Conservation (phyloP, 2,113 vertebrate species). For the Phyllostomus hastatus region DNA sequence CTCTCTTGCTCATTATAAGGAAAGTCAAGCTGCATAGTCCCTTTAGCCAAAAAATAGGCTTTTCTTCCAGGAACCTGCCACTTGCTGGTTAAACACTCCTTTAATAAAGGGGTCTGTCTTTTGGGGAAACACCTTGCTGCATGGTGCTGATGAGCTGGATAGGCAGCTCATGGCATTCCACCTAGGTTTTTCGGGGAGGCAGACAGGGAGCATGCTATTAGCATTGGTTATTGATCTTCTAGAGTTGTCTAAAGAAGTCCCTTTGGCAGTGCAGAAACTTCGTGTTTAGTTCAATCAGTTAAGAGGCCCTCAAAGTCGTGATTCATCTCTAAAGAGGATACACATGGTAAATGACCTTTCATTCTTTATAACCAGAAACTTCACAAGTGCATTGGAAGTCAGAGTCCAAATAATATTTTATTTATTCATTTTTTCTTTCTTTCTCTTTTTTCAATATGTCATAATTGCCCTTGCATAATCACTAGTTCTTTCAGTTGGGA, state of each 20-base stretch:
- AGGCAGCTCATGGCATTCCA: background rate
- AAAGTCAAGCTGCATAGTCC: constrained; percentile 68
- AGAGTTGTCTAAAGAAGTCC: constrained; percentile 23
- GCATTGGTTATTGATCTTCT: constrained; percentile 26
- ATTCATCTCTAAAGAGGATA: constrained; percentile 30
- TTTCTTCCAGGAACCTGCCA: constrained; percentile 43
- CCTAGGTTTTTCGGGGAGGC: background rate
- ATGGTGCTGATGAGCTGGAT: background rate
- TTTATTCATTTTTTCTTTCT: background rate
- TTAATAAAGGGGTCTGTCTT: constrained; percentile 32
- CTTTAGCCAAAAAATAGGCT: constrained; percentile 56
- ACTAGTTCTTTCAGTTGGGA: background rate
- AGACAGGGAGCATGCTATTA: background rate
- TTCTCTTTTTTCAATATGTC: background rate
- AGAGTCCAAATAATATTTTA: background rate
- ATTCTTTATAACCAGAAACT: background rate
- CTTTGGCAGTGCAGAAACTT: constrained; percentile 37
- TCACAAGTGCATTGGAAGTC: background rate
- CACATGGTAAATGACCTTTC: background rate
- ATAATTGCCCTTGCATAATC: background rate
- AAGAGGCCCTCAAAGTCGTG: background rate
- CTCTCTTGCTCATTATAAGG: constrained; percentile 52
- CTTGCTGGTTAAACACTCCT: constrained; percentile 1
- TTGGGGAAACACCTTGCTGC: background rate
- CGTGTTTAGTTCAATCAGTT: constrained; percentile 25